Evolutionary conservation across 1,140 invertebrate genomes (phyloP), one percentile per base, ranked within the genome.

Genomic region (Pararge aegeria): DNA sequence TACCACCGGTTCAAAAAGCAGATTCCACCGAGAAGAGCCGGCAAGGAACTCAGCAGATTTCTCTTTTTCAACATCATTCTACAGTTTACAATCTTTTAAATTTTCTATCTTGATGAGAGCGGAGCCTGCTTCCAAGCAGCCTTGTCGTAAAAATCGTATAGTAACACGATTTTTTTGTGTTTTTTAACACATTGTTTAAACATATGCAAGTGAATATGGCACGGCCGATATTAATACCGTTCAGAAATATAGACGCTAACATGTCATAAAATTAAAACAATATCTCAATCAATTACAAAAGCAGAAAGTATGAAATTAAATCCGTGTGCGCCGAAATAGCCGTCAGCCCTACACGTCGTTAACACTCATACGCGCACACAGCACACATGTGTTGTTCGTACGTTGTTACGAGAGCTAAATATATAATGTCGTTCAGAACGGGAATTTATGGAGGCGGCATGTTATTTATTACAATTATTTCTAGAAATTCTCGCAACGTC

Each of bases 321-420:
- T 70, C 42, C 58, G 59, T 51, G 9, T 29, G 62, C 50, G 58
- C 65, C 54, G 49, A 61, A 66, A 68, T 73, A 74, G 62, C 37
- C 16, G 46, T 61, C 77, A 80, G 57, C 77, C 75, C 77, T 80
- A 66, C 66, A 55, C 62, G 64, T 65, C 61, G 56, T 54, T 48
- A 50, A 50, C 64, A 68, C 38, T 34, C 58, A 54, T 52, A 56
- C 61, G 56, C 51, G 53, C 55, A n/a, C 44, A 38, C 49, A 19
- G 16, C 29, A 53, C 37, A 62, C 54, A 49, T 40, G 24, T 13
- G 15, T 18, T 37, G 12, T 30, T 18, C 27, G 46, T 50, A 49
- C n/a, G 21, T 52, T 34, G 19, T 12, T 55, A 57, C 46, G 58
- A 52, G 57, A 51, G 64, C 68, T 75, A 76, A 73, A 75, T 79